A percentile compares a stretch with the other conserved stretches of the same genome.
Evolutionary conservation across 2,113 vertebrate genomes (phyloP).

Genomic region (Anoplopoma fimbria): DNA sequence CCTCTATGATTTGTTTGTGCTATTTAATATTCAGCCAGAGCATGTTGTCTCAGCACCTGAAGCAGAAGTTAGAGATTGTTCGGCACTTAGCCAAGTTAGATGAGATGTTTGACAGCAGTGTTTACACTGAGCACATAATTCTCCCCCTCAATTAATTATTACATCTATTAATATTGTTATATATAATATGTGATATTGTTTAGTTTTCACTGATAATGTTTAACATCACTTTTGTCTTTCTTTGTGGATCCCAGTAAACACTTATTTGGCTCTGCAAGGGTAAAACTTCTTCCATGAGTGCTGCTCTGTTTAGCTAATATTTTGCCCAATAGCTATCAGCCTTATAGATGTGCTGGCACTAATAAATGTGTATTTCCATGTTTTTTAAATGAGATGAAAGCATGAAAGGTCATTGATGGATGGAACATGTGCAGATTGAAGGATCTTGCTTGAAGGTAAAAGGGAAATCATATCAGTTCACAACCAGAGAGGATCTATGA

Average conservation of each 20-base stretch:
- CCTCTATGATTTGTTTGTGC: neutral
- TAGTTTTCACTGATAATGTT: neutral
- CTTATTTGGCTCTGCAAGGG: neutral
- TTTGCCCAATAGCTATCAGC: conserved; percentile 11
- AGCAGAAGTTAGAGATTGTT: neutral
- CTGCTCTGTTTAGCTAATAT: neutral
- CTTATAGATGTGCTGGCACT: conserved; percentile 4
- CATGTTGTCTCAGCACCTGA: neutral
- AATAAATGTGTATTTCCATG: conserved; percentile 25
- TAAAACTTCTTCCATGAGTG: neutral
- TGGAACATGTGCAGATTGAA: neutral
- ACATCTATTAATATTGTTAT: neutral
- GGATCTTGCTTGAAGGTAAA: conserved; percentile 20
- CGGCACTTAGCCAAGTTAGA: neutral
- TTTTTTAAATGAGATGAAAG: conserved; percentile 36
- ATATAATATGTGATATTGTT: neutral
- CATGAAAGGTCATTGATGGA: conserved; percentile 33
- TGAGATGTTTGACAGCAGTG: neutral
- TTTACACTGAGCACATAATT: neutral
- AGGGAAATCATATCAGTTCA: conserved; percentile 3
- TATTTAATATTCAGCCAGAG: no score
- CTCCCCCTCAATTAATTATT: neutral
- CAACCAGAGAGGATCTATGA: conserved; percentile 7
- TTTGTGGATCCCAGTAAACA: conserved; percentile 1
- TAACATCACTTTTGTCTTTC: neutral